phyloP scores from a whole-genome alignment of 2,888 invertebrate genomes.

The Luperina nickerlii region DNA sequence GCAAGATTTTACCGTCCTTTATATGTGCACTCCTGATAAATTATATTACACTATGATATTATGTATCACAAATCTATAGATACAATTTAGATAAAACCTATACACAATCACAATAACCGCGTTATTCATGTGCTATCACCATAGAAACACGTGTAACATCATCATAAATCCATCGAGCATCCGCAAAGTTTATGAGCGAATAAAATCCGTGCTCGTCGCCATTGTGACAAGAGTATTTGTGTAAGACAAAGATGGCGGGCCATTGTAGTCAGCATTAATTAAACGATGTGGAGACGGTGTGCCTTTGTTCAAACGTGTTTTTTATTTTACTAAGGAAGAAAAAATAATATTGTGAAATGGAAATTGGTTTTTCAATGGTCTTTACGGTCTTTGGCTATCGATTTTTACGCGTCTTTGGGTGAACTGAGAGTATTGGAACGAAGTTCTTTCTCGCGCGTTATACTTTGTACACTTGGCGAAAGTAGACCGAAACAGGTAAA shows the following conservation, averaged over 20 bases:
- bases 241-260: constrained; percentile 61
- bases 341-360: not conserved
- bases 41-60: constrained; percentile 6
- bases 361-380: not conserved
- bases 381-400: not conserved
- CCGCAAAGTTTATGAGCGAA: constrained; percentile 56
- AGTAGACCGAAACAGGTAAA: not conserved
- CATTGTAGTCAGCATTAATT: constrained; percentile 67
- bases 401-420: too few species aligned
- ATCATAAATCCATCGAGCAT: constrained; percentile 55
- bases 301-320: constrained; percentile 34
- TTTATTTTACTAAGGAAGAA: constrained; percentile 20
- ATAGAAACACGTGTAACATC: constrained; percentile 58
- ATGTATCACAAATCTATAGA: constrained; percentile 2
- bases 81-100: constrained; percentile 12
- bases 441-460: not conserved
- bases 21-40: not conserved
- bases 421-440: not conserved
- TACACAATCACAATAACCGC: constrained; percentile 20
- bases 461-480: not conserved
- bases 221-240: constrained; percentile 57
- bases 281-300: constrained; percentile 61
- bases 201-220: constrained; percentile 47
- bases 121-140: constrained; percentile 30
- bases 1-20: not conserved